phyloP scores from a whole-genome alignment of 1,140 invertebrate species.

The Rhopalosiphum padi region DNA sequence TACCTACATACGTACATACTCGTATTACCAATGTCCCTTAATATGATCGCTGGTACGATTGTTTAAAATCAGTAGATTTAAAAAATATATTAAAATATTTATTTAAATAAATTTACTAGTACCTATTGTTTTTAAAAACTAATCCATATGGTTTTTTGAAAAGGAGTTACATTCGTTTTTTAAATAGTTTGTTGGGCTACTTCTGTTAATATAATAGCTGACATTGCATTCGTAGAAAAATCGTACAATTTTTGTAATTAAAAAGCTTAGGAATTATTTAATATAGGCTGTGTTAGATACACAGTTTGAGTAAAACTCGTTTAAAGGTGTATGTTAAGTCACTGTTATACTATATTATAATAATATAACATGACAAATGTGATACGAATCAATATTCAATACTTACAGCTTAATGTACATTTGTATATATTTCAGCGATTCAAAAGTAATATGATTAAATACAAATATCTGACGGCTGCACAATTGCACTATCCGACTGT shows the following conservation, averaged over 20 bases:
- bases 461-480: background rate
- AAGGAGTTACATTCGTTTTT: background rate
- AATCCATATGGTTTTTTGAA: background rate
- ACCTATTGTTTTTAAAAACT: background rate
- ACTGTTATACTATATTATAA: background rate
- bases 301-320: background rate
- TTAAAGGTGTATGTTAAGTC: background rate
- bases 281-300: background rate
- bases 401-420: background rate
- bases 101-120: background rate
- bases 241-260: background rate
- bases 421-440: background rate
- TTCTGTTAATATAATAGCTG: background rate
- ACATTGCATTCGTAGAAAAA: background rate
- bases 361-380: background rate
- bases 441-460: constrained; percentile 1
- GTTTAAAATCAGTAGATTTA: background rate
- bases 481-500: background rate
- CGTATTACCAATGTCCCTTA: background rate
- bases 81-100: background rate
- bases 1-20: background rate
- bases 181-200: background rate
- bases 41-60: background rate
- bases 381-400: no score
- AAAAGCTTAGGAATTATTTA: background rate